Conservation (phyloP, 2,797 vertebrate genomes). For the Thripadectes ignobilis region DNA sequence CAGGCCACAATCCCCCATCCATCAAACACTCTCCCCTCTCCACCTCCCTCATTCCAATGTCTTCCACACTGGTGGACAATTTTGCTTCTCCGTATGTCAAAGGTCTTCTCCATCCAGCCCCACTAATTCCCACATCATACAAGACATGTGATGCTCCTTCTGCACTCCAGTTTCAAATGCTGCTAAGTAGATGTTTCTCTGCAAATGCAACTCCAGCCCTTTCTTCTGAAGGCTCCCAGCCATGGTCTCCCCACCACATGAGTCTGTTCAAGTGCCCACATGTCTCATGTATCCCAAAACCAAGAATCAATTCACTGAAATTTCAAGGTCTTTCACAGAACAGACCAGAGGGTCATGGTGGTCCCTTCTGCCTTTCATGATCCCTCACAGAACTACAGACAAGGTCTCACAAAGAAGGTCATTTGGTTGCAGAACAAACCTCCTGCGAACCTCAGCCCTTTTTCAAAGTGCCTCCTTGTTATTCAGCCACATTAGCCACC, state of each 20-base stretch:
- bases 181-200: background rate
- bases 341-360: background rate
- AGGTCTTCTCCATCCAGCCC: background rate
- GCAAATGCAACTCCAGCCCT: background rate
- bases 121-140: background rate
- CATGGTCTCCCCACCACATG: fast-evolving
- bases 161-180: background rate
- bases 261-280: no score
- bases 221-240: background rate
- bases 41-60: background rate
- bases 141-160: background rate
- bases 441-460: background rate
- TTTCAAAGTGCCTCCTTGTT: background rate
- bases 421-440: background rate
- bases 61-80: background rate
- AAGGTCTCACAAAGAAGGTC: background rate
- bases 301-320: background rate
- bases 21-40: background rate
- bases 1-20: background rate
- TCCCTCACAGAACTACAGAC: background rate
- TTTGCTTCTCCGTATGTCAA: background rate
- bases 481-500: background rate
- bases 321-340: background rate
- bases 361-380: background rate
- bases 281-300: fast-evolving